Percentiles rank a stretch among this genome's conserved stretches.
phyloP scores from a whole-genome alignment of 2,797 vertebrate species.

The Crenuchus spilurus region DNA sequence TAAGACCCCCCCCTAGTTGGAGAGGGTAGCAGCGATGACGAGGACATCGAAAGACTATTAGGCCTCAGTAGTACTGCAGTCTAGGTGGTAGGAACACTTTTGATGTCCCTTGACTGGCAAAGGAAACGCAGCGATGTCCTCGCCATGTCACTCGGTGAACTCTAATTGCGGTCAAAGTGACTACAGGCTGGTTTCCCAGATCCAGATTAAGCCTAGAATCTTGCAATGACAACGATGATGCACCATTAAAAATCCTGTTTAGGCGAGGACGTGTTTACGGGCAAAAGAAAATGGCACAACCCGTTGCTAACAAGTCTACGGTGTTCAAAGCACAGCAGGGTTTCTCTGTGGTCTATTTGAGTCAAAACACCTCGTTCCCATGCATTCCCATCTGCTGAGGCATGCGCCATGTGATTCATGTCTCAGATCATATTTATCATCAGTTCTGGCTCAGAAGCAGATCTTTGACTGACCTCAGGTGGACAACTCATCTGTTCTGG shows the following conservation, averaged over 20 bases:
- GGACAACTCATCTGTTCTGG: constrained; percentile 27
- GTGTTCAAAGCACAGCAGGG: constrained; percentile 12
- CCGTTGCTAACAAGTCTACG: constrained; percentile 5
- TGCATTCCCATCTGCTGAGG: constrained; percentile 40
- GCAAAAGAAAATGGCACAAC: background rate
- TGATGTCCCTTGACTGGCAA: background rate
- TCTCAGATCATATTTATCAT: constrained; percentile 44
- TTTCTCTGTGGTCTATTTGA: constrained; percentile 22
- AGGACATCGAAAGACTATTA: background rate
- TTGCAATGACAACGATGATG: background rate
- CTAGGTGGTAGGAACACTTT: background rate
- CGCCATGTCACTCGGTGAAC: background rate
- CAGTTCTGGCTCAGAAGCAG: constrained; percentile 36
- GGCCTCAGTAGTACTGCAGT: background rate
- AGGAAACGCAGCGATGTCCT: background rate
- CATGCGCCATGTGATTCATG: constrained; percentile 21
- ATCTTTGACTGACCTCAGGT: constrained; percentile 34
- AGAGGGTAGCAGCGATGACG: background rate
- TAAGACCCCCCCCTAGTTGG: too few species aligned
- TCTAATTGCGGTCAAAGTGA: background rate
- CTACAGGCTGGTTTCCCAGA: background rate
- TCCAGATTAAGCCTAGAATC: background rate
- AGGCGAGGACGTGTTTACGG: background rate
- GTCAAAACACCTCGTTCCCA: constrained; percentile 13
- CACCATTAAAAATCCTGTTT: constrained; percentile 13